Evolutionary conservation across 2,113 vertebrate genomes (phyloP), one percentile per base, ranked within the genome.

Genomic region (Pungitius pungitius): DNA sequence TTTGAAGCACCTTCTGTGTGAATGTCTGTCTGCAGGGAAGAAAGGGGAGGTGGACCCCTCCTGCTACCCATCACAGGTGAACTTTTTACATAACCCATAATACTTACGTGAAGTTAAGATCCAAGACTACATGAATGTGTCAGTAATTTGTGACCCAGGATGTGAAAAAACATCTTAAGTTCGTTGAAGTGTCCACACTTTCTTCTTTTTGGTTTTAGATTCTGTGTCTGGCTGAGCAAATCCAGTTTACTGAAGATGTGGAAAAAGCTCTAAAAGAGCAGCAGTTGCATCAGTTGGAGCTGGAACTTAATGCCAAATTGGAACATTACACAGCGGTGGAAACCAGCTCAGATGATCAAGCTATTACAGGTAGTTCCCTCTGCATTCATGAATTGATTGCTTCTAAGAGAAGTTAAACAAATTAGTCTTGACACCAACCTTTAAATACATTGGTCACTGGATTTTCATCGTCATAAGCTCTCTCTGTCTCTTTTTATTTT

Each of bases 181-280:
- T 8, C 6, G 20, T 2, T 24, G 0, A 45, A 56, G 14, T 57
- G 4, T 71, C 56, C 64, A 4, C 67, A 59, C 3, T 12, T 35
- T 59, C 3, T 18, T 18, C 8, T 74, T 57, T 73, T 20, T 57
- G 59, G 22, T n/a, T 89, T 30, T 64, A 99, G 98, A 95, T 99
- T 89, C 88, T 99, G 37, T 98, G 94, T 75, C 91, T 99, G 85
- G 95, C 96, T 54, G 97, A 99, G 69, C 96, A 99, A 92, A 98
- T 99, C 91, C 95, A 96, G 75, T 99, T 99, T 76, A 99, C 97
- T 42, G 95, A 97, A 90, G 97, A 98, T 84, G 93, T 96, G 85
- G 97, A 99, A 93, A 93, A 56, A 81, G 95, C 95, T 65, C 92
- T 99, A 55, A 93, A 90, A 81, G 90, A 90, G 4, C 94, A 94